These are phyloP conservation scores for Microctenopoma lineatum DNA, from an alignment of 2,797 vertebrate species.

Conservation along the genomic window DNA sequence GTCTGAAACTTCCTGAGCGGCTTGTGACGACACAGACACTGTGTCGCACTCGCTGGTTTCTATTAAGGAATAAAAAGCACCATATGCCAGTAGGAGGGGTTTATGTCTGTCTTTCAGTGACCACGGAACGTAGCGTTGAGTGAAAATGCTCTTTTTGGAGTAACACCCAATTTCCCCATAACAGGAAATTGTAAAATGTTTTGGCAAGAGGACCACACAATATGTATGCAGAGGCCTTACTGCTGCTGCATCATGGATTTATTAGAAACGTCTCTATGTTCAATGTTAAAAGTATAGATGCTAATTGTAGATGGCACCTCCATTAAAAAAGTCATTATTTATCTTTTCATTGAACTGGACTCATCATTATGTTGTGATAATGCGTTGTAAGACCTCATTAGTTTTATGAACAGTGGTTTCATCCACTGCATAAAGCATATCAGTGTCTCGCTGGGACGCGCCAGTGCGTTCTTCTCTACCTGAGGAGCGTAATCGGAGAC, in stretches of 20 bases:
- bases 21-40: no score
- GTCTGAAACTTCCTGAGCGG: slow-evolving; percentile 23
- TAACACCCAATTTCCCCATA: not conserved
- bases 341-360: not conserved
- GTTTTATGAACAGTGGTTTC: slow-evolving; percentile 31
- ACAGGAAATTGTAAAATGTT: not conserved
- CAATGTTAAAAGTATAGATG: not conserved
- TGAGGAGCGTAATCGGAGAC: slow-evolving; percentile 61
- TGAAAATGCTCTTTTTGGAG: not conserved
- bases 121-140: not conserved
- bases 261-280: not conserved
- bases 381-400: slow-evolving; percentile 9
- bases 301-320: not conserved
- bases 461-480: slow-evolving; percentile 36
- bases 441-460: slow-evolving; percentile 33
- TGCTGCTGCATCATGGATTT: not conserved
- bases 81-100: not conserved
- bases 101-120: slow-evolving; percentile 1
- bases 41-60: no score
- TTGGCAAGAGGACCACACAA: not conserved
- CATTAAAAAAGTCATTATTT: not conserved
- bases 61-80: slow-evolving; percentile 1
- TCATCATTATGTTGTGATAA: slow-evolving; percentile 9
- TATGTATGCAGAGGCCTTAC: no score
- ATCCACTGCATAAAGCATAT: slow-evolving; percentile 40